Percentiles rank a stretch among this genome's conserved stretches.
phyloP scores from a whole-genome alignment of 1,140 invertebrate species.

The Phenacoccus solenopsis region DNA sequence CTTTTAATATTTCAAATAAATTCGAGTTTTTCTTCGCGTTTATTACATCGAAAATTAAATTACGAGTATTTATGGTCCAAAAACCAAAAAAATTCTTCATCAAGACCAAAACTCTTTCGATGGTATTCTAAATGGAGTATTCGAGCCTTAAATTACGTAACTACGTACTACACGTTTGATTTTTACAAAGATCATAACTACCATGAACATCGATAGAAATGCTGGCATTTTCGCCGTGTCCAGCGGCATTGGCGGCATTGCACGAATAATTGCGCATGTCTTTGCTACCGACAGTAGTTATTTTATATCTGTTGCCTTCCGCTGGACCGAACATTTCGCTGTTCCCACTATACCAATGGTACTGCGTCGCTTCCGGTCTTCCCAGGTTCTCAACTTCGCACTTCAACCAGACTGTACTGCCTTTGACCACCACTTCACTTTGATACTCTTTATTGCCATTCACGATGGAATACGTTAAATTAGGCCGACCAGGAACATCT shows the following conservation, averaged over 20 bases:
- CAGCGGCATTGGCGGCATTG: slow-evolving; percentile 65
- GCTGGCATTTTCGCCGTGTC: slow-evolving; percentile 55
- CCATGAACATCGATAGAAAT: slow-evolving; percentile 63
- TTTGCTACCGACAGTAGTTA: slow-evolving; percentile 42
- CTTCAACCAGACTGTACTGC: slow-evolving; percentile 55
- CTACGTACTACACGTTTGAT: too few relatives aligned
- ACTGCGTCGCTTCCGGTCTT: slow-evolving; percentile 51
- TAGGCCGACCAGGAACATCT: slow-evolving; percentile 62
- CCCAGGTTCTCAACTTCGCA: slow-evolving; percentile 71
- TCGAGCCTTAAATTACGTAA: too few relatives aligned
- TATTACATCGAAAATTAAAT: too few relatives aligned
- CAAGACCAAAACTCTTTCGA: too few relatives aligned
- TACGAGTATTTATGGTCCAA: too few relatives aligned
- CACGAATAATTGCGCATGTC: slow-evolving; percentile 62
- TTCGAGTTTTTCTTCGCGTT: too few relatives aligned
- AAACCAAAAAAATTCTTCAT: too few relatives aligned
- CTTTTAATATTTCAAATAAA: too few relatives aligned
- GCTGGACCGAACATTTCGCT: slow-evolving; percentile 56
- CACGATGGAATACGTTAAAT: slow-evolving; percentile 40
- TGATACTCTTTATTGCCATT: slow-evolving; percentile 22
- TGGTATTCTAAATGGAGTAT: too few relatives aligned
- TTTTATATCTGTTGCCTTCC: slow-evolving; percentile 56
- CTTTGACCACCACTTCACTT: slow-evolving; percentile 63
- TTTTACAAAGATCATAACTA: slow-evolving; percentile 35
- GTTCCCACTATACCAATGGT: slow-evolving; percentile 60